Percentiles rank a stretch among this genome's conserved stretches.
Conservation (phyloP, 1,140 invertebrate species). For the Drosophila watanabei region DNA sequence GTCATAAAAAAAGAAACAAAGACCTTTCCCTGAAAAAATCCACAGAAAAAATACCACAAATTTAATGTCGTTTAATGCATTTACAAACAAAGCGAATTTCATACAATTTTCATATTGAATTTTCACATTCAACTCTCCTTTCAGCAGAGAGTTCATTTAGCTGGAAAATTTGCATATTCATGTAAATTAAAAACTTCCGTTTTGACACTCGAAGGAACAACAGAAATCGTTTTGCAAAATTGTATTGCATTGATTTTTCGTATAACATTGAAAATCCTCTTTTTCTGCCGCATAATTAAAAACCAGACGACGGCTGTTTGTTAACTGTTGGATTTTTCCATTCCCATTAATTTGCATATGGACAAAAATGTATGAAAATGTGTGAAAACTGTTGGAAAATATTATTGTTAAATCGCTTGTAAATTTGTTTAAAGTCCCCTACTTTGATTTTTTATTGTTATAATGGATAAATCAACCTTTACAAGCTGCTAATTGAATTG, state of each 20-base stretch:
- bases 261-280: slow-evolving; percentile 19
- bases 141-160: slow-evolving; percentile 62
- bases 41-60: slow-evolving; percentile 32
- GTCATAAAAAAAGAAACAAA: slow-evolving; percentile 55
- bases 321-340: slow-evolving; percentile 59
- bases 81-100: slow-evolving; percentile 51
- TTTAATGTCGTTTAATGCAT: slow-evolving; percentile 66
- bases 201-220: slow-evolving; percentile 52
- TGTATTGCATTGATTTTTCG: slow-evolving; percentile 36
- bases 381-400: slow-evolving; percentile 37
- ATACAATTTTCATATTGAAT: slow-evolving; percentile 50
- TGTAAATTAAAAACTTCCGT: slow-evolving; percentile 78
- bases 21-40: neutral
- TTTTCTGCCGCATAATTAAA: slow-evolving; percentile 67
- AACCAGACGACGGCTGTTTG: slow-evolving; percentile 36
- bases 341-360: slow-evolving; percentile 66
- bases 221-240: slow-evolving; percentile 42
- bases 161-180: slow-evolving; percentile 70
- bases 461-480: slow-evolving; percentile 16
- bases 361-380: neutral
- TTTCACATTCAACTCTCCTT: slow-evolving; percentile 42
- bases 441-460: slow-evolving; percentile 28
- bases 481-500: slow-evolving; percentile 25
- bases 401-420: slow-evolving; percentile 80
- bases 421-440: slow-evolving; percentile 59